Evolutionary conservation across 2,888 invertebrate genomes (phyloP), one percentile per base, ranked within the genome.

Genomic region (Stratiomys singularior): DNA sequence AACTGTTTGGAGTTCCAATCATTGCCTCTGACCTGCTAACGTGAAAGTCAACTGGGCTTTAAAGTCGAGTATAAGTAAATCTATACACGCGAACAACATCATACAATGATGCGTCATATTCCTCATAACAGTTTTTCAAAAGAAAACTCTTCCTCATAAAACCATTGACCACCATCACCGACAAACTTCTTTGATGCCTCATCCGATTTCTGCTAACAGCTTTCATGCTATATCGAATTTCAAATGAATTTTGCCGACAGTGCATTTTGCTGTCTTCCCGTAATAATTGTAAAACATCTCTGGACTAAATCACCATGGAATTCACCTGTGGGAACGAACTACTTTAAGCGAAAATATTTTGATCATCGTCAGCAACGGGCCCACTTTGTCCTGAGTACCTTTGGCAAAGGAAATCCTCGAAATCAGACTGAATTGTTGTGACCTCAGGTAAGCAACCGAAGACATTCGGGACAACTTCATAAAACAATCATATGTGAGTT

Each of bases 201-300:
- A 47, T 69, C 69, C 47, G 47, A 69, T 69, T 69, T 69, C 69
- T 30, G 69, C 25, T 46, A 69, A 69, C 69, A 46, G 23, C 69
- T 69, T 69, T 69, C 69, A 69, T 69, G 69, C 25, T 13, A 46
- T 69, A 46, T 69, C 69, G 25, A 47, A 69, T 69, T 47, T 69
- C 69, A 69, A 69, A 69, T 46, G 27, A 13, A 21, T 69, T 46
- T 47, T 69, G 69, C 69, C 69, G 69, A 69, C 69, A 69, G 25
- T 23, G 69, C 69, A 69, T 69, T 69, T 47, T 47, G 21, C 44
- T 69, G 69, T 69, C 69, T 69, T 69, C 69, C 25, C 23, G n/a
- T 21, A 47, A 25, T 13, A n/a, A 13, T 25, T 23, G 47, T 4
- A 25, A 2, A 37, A 37, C 37, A 37, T 3, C 37, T 9, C 5